These are phyloP conservation scores for Crocodylus rhombifer DNA, from an alignment of 2,797 vertebrate genomes.

Conservation along the genomic window DNA sequence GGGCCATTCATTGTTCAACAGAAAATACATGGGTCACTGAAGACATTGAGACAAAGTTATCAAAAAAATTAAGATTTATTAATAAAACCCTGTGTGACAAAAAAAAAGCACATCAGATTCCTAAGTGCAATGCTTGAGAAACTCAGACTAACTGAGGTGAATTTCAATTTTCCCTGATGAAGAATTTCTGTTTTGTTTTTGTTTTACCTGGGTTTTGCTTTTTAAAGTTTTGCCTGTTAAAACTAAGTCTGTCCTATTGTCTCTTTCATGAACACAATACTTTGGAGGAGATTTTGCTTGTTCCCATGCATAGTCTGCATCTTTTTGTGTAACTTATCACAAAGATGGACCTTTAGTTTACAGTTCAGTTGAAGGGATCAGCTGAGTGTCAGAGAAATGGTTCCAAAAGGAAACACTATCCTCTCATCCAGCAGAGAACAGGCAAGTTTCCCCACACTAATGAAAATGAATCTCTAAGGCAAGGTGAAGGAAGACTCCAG, in stretches of 20 bases:
- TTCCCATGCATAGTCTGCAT: not conserved
- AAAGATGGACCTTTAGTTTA: not conserved
- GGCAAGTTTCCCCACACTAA: not conserved
- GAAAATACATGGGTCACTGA: not conserved
- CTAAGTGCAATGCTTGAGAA: conserved; percentile 27
- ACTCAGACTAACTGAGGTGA: conserved; percentile 1
- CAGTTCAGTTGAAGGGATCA: not conserved
- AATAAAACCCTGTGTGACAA: conserved; percentile 30
- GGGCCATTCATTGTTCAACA: not conserved
- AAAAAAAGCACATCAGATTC: not conserved
- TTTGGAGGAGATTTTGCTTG: conserved; percentile 26
- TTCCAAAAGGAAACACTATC: not conserved
- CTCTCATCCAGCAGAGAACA: not conserved
- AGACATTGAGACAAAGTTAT: conserved; percentile 18
- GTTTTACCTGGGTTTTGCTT: not conserved
- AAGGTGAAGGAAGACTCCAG: not conserved
- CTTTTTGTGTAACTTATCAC: not conserved
- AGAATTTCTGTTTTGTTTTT: not conserved
- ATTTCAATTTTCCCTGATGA: not conserved
- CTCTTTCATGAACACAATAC: not conserved
- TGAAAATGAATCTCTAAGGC: not conserved
- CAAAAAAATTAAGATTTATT: not conserved
- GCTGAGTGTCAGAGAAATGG: not conserved
- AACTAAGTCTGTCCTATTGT: not conserved
- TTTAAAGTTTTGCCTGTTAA: not conserved